Evolutionary conservation across 2,113 vertebrate genomes (phyloP), one percentile per base, ranked within the genome.

Genomic region (Scomber colias): DNA sequence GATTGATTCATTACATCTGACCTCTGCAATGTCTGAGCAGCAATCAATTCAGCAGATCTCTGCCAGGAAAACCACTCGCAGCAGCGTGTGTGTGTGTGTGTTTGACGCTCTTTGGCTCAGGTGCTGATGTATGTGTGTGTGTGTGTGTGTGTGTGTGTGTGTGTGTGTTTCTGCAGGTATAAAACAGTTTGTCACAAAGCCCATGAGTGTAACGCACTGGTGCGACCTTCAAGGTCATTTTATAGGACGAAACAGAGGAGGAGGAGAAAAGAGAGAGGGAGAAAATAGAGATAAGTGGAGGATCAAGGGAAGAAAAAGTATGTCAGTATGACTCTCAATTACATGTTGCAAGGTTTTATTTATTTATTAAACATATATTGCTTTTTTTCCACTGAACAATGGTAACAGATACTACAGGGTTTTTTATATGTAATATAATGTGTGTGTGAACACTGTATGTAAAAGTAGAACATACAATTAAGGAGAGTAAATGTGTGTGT

Each of bases 1-100:
- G 88, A 91, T 91, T 85, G 91, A 92, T 92, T 90, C 79, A 89
- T 90, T 76, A 86, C 30, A 73, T 89, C 84, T 88, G 90, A 92
- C 91, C 90, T 92, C 86, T 68, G 88, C 82, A 69, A 72, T 62
- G 84, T 87, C 89, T 87, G 82, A 84, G 46, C 82, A 60, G 71
- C 45, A 17, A 92, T 93, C 91, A 87, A 91, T 93, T 75, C 49
- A 75, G 74, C 66, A 77, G 75, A 83, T 72, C 71, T 85, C 80
- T 87, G 82, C 75, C 82, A 78, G 85, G 49, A 80, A 85, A 83
- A 60, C 48, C 79, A 81, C 62, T 71, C 9, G 15, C 56, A 49
- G 46, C 12, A 24, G 71, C 66, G 24, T 68, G 15, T 54, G 13
- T 63, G 15, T 54, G 13, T 63, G 56, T 17, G 64, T 61, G 48